Conservation (phyloP, 2,888 invertebrate species). For the Tenthredo distinguenda region DNA sequence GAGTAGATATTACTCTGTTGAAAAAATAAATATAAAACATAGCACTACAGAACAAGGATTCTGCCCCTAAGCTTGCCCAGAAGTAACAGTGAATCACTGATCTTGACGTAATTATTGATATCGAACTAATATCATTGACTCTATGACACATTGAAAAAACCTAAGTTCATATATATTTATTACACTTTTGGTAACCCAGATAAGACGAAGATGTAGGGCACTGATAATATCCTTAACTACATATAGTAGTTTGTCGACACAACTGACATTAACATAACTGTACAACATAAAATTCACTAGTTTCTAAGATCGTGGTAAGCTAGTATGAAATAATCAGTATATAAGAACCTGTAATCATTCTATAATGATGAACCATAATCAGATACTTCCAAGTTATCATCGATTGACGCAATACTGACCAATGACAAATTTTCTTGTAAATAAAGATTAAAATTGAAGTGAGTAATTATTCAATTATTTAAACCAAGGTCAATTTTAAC, state of each 20-base stretch:
- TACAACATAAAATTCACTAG: not conserved
- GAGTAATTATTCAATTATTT: not conserved
- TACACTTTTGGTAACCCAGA: not conserved
- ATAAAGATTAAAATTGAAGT: not conserved
- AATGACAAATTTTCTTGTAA: not conserved
- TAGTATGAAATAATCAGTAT: not conserved
- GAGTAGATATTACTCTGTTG: not conserved
- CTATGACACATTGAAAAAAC: not conserved
- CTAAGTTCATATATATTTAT: slow-evolving; percentile 14
- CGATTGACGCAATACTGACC: not conserved
- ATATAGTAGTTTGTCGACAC: not conserved
- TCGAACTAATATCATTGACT: not conserved
- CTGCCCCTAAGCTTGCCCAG: not conserved
- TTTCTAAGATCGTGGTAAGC: not conserved
- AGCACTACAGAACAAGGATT: not conserved
- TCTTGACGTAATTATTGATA: not conserved
- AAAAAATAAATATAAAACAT: not conserved
- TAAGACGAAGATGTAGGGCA: slow-evolving; percentile 1
- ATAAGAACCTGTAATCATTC: not conserved
- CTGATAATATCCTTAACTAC: slow-evolving; percentile 23
- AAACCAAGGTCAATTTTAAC: not conserved
- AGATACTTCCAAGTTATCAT: slow-evolving; percentile 14
- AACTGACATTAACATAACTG: not conserved
- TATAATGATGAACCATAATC: slow-evolving; percentile 6
- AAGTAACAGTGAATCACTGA: not conserved